These are phyloP conservation scores for Sorex maritimensis DNA, from an alignment of 2,797 vertebrate species.

Conservation along the genomic window DNA sequence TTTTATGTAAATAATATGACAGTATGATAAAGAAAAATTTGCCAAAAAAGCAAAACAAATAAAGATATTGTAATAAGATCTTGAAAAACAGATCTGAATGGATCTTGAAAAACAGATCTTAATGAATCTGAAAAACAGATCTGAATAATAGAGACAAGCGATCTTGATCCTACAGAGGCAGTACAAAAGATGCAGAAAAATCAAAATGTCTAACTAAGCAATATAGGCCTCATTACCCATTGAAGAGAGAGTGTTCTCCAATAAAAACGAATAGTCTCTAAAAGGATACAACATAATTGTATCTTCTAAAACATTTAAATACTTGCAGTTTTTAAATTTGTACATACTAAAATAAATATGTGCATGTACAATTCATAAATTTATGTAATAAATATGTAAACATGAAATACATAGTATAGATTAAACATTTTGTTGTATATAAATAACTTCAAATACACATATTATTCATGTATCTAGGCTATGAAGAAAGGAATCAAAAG, in stretches of 20 bases:
- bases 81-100: not conserved
- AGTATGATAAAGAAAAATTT: not conserved
- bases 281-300: not conserved
- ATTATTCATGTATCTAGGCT: no score
- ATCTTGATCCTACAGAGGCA: not conserved
- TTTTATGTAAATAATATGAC: not conserved
- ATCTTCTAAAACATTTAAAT: not conserved
- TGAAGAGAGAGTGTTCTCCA: not conserved
- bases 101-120: slow-evolving; percentile 15
- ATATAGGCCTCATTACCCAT: not conserved
- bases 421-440: no score
- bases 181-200: not conserved
- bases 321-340: not conserved
- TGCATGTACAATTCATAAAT: no score
- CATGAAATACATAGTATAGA: no score
- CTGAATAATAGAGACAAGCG: not conserved
- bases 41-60: not conserved
- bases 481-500: not conserved
- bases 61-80: not conserved
- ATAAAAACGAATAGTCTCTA: not conserved
- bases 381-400: no score
- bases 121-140: slow-evolving; percentile 4
- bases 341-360: not conserved
- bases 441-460: no score
- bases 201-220: no score